A percentile compares a stretch with the other conserved stretches of the same genome.
Conservation (phyloP, 2,797 vertebrate species). For the Diplodus sargus region DNA sequence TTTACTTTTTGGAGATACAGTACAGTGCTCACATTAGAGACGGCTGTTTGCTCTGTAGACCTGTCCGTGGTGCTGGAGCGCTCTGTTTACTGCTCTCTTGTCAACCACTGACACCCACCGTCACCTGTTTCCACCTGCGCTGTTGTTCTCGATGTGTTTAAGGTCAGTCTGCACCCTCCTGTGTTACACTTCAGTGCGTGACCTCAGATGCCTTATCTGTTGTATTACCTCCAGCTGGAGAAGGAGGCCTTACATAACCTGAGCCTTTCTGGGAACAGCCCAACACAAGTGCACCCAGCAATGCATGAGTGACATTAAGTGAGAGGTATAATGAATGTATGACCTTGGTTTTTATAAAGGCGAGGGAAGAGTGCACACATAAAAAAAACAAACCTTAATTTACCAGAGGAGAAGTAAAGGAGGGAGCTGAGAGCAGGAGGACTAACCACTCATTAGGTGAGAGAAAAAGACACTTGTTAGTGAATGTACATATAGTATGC, state of each 20-base stretch:
- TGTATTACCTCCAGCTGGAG: conserved; percentile 1
- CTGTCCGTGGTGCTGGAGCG: conserved; percentile 33
- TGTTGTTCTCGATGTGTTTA: not conserved
- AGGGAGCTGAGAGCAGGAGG: not conserved
- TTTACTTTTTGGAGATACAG: not conserved
- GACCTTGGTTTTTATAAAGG: conserved; percentile 10
- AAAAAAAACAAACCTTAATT: conserved; percentile 19
- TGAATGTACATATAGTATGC: not conserved
- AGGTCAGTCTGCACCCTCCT: not conserved
- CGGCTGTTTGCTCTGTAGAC: too few relatives aligned
- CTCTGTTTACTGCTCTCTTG: not conserved
- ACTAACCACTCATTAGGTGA: conserved; percentile 5
- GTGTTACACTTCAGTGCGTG: conserved; percentile 7
- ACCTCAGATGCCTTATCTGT: conserved; percentile 14
- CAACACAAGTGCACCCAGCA: not conserved
- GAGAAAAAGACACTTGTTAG: not conserved
- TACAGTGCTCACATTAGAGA: not conserved
- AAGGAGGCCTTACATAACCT: not conserved
- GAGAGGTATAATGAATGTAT: conserved; percentile 4
- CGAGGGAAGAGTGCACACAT: not conserved
- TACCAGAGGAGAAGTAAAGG: not conserved
- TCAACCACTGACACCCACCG: not conserved
- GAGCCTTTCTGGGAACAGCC: not conserved
- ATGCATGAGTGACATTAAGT: not conserved
- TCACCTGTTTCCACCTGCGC: not conserved